Conservation (phyloP, 2,113 vertebrate species). For the Vulpes lagopus region DNA sequence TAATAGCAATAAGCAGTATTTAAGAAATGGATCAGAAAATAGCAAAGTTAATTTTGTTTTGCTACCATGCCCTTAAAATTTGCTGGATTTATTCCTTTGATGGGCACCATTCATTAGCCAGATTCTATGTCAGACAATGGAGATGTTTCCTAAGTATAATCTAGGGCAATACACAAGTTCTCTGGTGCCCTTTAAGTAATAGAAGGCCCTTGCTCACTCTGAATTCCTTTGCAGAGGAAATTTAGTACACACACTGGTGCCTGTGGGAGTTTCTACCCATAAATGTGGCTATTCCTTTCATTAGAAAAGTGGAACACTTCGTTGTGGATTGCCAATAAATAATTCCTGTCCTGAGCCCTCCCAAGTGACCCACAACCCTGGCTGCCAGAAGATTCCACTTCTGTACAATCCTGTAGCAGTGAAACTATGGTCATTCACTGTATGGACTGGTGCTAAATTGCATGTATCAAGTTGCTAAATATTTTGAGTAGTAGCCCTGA, state of each 20-base stretch:
- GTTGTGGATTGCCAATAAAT: not conserved
- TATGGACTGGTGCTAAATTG: not conserved
- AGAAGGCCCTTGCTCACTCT: not conserved
- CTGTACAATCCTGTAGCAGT: rapidly evolving
- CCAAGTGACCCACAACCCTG: not conserved
- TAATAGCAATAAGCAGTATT: not conserved
- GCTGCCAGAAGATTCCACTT: not conserved
- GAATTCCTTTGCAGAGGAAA: not conserved
- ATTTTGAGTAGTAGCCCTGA: not conserved
- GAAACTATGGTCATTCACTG: not conserved
- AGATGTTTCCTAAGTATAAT: not conserved
- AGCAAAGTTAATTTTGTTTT: not conserved
- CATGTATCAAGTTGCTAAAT: not conserved
- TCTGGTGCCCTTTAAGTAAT: not conserved
- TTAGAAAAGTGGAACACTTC: not conserved
- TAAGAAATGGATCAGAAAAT: not conserved
- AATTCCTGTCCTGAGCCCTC: not conserved
- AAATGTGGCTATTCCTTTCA: not conserved
- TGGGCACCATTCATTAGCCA: not conserved
- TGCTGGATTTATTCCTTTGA: not conserved
- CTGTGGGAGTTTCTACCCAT: not conserved
- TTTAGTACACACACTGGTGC: not conserved
- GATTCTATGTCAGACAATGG: not conserved
- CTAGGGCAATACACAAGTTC: not conserved
- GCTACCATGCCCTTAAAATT: not conserved